Evolutionary conservation across 2,888 invertebrate species (phyloP).

Genomic region (Drosophila monieri): DNA sequence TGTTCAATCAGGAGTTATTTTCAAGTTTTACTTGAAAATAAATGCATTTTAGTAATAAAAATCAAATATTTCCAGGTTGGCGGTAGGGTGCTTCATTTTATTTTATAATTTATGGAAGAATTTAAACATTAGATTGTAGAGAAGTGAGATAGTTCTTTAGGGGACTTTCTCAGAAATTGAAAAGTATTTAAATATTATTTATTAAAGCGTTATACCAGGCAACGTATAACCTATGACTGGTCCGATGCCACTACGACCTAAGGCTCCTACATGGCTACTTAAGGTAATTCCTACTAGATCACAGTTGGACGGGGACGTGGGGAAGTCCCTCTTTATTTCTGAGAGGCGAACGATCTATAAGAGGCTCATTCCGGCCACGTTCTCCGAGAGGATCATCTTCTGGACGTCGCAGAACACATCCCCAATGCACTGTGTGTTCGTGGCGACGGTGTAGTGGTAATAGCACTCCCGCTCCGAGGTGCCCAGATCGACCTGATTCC

Average conservation of each 20-base stretch:
- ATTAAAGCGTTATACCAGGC: conserved; percentile 40
- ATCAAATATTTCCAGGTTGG: background rate
- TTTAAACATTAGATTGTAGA: conserved; percentile 8
- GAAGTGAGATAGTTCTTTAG: conserved; percentile 13
- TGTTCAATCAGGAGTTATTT: too few relatives aligned
- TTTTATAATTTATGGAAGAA: conserved; percentile 3
- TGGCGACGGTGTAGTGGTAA: conserved; percentile 90
- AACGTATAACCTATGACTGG: conserved; percentile 10
- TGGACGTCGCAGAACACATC: conserved; percentile 90
- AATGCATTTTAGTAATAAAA: too few relatives aligned
- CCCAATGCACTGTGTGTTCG: conserved; percentile 89
- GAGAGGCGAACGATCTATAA: conserved; percentile 47
- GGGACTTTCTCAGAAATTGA: background rate
- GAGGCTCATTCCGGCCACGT: conserved; percentile 84
- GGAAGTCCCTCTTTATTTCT: conserved; percentile 7
- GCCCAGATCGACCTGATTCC: conserved; percentile 81
- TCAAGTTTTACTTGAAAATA: too few relatives aligned
- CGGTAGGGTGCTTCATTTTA: conserved; percentile 13
- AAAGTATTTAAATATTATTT: conserved; percentile 6
- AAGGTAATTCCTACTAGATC: conserved; percentile 33
- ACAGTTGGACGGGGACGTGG: conserved; percentile 30
- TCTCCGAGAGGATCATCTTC: conserved; percentile 86
- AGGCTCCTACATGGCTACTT: conserved; percentile 35
- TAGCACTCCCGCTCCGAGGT: conserved; percentile 86
- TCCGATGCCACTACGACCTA: conserved; percentile 25